Percentiles rank a stretch among this genome's conserved stretches.
phyloP scores from a whole-genome alignment of 2,797 vertebrate genomes.

The Discoglossus pictus region DNA sequence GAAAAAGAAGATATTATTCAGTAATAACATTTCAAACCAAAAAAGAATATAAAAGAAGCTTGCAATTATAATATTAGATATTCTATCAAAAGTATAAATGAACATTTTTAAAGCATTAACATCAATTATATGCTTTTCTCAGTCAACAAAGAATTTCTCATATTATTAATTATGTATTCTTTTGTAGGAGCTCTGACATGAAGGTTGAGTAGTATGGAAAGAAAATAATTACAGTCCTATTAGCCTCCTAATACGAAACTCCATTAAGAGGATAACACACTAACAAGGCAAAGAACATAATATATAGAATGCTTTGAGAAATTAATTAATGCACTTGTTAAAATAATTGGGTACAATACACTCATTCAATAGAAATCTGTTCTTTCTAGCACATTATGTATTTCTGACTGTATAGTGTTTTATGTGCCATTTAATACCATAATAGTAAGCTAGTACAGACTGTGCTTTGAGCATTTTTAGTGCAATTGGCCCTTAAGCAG shows the following conservation, averaged over 20 bases:
- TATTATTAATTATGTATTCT: background rate
- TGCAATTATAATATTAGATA: slow-evolving; percentile 1
- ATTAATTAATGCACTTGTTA: too few species aligned
- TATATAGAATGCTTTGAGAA: too few species aligned
- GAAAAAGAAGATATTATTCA: slow-evolving; percentile 15
- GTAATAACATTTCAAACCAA: background rate
- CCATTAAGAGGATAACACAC: background rate
- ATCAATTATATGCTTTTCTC: background rate
- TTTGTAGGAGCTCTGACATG: background rate
- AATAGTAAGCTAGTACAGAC: too few species aligned
- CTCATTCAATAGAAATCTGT: too few species aligned
- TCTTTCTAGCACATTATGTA: too few species aligned
- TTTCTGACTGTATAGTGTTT: too few species aligned
- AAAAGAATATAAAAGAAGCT: background rate
- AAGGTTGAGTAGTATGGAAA: background rate
- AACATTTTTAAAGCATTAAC: slow-evolving; percentile 8
- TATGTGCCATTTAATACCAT: too few species aligned
- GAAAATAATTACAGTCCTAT: background rate
- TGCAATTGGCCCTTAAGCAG: too few species aligned
- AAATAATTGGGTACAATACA: too few species aligned
- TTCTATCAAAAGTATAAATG: background rate
- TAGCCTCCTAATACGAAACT: background rate
- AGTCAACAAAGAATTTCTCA: background rate
- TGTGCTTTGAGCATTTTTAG: too few species aligned
- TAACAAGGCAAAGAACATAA: background rate